phyloP scores from a whole-genome alignment of 2,797 vertebrate species.

The Protonibea diacanthus region DNA sequence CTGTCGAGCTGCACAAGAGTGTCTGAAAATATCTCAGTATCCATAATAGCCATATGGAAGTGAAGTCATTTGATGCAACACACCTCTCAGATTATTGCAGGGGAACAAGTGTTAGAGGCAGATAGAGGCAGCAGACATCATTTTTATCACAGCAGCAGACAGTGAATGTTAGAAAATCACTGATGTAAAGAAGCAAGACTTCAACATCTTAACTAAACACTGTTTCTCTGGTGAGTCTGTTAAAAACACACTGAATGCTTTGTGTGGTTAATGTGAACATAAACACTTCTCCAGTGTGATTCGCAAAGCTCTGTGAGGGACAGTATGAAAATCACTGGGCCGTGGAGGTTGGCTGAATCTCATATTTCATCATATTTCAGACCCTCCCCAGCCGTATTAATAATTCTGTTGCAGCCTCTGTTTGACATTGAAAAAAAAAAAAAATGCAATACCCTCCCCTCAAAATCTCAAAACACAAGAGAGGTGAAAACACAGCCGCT shows the following conservation, averaged over 20 bases:
- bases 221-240: neutral
- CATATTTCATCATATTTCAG: neutral
- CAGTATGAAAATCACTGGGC: neutral
- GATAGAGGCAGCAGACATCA: conserved; percentile 41
- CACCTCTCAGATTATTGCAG: conserved; percentile 49
- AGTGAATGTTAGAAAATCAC: conserved; percentile 22
- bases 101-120: conserved; percentile 32
- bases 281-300: conserved; percentile 1
- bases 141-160: conserved; percentile 24
- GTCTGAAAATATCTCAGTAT: conserved; percentile 69
- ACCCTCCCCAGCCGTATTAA: neutral
- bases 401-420: no score
- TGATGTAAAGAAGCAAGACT: neutral
- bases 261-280: conserved; percentile 1
- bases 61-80: conserved; percentile 59
- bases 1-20: conserved; percentile 45
- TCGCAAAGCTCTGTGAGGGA: neutral
- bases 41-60: conserved; percentile 59
- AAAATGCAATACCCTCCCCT: no score
- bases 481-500: neutral
- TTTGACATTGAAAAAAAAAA: neutral
- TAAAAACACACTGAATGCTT: neutral
- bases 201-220: conserved; percentile 7
- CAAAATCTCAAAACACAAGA: neutral
- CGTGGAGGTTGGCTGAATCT: neutral